A percentile compares a stretch with the other conserved stretches of the same genome.
Conservation (phyloP, 2,797 vertebrate genomes). For the Falco biarmicus region DNA sequence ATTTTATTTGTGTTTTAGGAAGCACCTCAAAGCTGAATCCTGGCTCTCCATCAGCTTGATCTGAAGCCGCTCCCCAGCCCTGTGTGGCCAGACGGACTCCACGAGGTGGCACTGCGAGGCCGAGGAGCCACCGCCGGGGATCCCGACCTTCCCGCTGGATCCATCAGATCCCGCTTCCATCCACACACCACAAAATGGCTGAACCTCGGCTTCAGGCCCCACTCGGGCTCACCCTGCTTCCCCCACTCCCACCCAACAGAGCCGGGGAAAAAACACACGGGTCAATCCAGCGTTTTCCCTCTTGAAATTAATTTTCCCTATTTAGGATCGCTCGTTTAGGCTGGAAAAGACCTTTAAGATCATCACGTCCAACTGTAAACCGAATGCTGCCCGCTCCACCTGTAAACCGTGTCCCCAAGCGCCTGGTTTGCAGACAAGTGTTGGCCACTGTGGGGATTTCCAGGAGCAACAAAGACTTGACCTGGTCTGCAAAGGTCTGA, state of each 20-base stretch:
- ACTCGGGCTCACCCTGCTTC: accelerated
- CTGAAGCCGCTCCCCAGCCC: accelerated
- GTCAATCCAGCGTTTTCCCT: accelerated
- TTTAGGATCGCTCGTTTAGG: too few species aligned
- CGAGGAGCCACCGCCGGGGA: not conserved
- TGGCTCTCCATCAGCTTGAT: accelerated
- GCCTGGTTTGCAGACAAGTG: not conserved
- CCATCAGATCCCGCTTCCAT: not conserved
- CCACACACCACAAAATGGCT: not conserved
- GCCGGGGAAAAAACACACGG: accelerated
- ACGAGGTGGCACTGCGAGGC: not conserved
- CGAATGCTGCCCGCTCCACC: too few species aligned
- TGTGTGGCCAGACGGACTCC: not conserved
- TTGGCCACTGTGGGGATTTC: not conserved
- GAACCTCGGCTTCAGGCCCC: accelerated
- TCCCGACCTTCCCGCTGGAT: not conserved
- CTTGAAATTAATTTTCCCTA: not conserved
- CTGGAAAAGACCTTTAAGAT: too few species aligned
- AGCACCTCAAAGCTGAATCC: too few species aligned
- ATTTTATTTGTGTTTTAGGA: accelerated
- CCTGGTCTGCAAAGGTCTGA: not conserved
- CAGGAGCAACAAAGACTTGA: not conserved
- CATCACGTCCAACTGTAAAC: too few species aligned
- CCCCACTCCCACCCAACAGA: not conserved
- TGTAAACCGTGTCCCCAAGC: too few species aligned